Evolutionary conservation across 1,140 invertebrate genomes (phyloP).

Genomic region (Drosophila nigromelanica): DNA sequence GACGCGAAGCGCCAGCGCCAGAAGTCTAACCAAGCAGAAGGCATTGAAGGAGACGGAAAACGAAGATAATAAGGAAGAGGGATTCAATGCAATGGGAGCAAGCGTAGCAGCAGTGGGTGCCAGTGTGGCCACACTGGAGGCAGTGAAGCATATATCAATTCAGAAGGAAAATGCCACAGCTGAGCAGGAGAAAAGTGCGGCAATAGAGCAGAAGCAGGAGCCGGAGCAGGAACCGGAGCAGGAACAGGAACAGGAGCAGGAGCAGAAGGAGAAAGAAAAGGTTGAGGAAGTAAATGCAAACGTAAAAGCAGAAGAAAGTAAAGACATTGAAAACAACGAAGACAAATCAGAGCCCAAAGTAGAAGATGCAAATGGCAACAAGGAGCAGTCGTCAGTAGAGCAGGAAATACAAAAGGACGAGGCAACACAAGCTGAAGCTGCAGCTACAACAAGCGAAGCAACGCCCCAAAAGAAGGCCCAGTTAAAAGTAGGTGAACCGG

Average conservation of each 20-base stretch:
- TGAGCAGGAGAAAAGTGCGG: neutral
- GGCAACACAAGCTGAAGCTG: conserved; percentile 12
- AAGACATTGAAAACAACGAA: too few species aligned
- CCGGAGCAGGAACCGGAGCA: conserved; percentile 3
- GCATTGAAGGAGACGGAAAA: conserved; percentile 45
- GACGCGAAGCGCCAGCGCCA: conserved; percentile 43
- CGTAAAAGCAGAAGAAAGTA: neutral
- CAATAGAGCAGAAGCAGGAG: neutral
- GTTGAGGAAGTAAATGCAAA: conserved; percentile 34
- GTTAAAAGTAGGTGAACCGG: neutral
- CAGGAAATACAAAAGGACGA: neutral
- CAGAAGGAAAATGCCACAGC: conserved; percentile 4
- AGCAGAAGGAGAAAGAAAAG: neutral
- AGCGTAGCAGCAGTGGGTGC: conserved; percentile 30
- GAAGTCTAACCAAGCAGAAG: conserved; percentile 56
- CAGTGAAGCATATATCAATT: conserved; percentile 57
- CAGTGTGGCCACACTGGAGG: conserved; percentile 55
- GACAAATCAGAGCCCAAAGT: neutral
- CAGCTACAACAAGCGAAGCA: conserved; percentile 9
- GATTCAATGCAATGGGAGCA: conserved; percentile 22
- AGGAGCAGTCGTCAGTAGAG: neutral
- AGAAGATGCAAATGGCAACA: conserved; percentile 4
- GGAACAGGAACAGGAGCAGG: neutral
- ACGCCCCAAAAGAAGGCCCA: conserved; percentile 10
- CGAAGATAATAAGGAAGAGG: conserved; percentile 33